Base-by-base conservation (phyloP, 2,797 vertebrate genomes). In the Hephaestus fuliginosus region DNA sequence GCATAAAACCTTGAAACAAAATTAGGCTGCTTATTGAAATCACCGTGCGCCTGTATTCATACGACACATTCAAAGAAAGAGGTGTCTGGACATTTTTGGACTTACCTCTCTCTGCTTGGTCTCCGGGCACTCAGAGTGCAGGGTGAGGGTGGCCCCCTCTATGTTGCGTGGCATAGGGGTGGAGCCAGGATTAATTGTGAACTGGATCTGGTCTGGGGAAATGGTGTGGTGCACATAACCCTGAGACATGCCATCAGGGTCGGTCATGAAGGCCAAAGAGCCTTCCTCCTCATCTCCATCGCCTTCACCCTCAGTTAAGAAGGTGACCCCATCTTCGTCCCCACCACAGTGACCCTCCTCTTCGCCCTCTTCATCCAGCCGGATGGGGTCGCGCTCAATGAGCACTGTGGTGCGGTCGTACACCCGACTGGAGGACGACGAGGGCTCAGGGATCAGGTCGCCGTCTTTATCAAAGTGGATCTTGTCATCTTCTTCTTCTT, bases 221-320 rank as follows among this genome's bases (percentile, higher is more conserved):
- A 99, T 99, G 82, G 99, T 99, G 68, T 99, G 98, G 89, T 99
- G 98, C 77, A 99, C 97, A 0, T 99, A 99, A 90, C 98, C 98
- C 93, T 99, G 98, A 43, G 97, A 97, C 97, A 99, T 99, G 80
- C 96, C 96, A 82, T 99, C 98, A 72, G 96, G 96, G 85, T 99
- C 97, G 1, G 91, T 63, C 94, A 99, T 97, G 70, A 99, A 97
- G 61, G 95, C 91, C 89, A 99, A 93, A 25, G 97, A 96, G 81
- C 97, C 97, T 72, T 97, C 97, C 0, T 96, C 96, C 28, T 97
- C 97, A 61, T 98, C 97, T 64, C 96, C 97, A 87, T 98, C 97
- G 44, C 96, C 97, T 0, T 97, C 96, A 7, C 96, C 96, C 74
- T 97, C 97, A 1, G 97, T 96, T 22, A 99, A 84, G 88, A 98